A percentile compares a stretch with the other conserved stretches of the same genome.
Evolutionary conservation across 2,113 vertebrate genomes (phyloP).

Genomic region (Triplophysa siluroides): DNA sequence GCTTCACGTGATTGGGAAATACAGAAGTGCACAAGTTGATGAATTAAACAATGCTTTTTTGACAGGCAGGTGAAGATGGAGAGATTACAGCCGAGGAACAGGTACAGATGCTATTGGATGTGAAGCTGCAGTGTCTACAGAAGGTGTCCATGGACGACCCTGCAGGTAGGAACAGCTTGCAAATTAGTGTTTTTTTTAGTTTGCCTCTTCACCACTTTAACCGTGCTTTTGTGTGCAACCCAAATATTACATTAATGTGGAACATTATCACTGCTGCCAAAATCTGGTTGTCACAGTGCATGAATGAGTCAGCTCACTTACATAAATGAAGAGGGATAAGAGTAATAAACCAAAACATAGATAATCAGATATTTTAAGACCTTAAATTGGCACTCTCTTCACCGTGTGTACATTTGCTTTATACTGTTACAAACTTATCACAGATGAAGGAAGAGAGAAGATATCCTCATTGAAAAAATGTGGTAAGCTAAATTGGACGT

Average conservation of each 20-base stretch:
- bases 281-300: neutral
- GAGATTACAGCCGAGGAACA: conserved; percentile 84
- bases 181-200: neutral
- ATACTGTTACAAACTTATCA: neutral
- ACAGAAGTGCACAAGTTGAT: neutral
- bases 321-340: neutral
- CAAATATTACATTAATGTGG: neutral
- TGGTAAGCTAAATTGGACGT: neutral
- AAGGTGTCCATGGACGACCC: conserved; percentile 77
- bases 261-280: neutral
- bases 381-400: neutral
- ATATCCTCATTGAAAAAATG: neutral
- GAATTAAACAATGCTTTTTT: conserved; percentile 39
- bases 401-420: neutral
- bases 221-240: neutral
- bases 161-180: conserved; percentile 60
- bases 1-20: neutral
- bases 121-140: conserved; percentile 81
- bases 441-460: neutral
- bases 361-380: neutral
- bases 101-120: conserved; percentile 83
- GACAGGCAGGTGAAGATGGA: conserved; percentile 77
- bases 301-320: neutral
- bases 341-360: neutral
- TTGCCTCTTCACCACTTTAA: neutral